Percentiles rank a stretch among this genome's conserved stretches.
Evolutionary conservation across 1,140 invertebrate genomes (phyloP).

Genomic region (Steinernema khuongi): DNA sequence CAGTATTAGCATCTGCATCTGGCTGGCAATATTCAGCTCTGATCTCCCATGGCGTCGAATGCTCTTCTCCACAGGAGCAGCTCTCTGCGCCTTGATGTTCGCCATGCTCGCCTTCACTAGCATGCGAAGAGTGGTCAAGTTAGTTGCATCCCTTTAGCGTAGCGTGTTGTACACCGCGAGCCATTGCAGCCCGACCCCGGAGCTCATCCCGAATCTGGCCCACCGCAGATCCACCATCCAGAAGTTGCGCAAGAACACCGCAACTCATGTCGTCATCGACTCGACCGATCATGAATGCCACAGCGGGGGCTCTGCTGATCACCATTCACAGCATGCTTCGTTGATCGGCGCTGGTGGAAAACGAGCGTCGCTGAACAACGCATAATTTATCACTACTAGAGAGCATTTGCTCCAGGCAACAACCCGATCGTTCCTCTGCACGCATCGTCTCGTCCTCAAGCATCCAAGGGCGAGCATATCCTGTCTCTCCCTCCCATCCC

Average conservation of each 20-base stretch:
- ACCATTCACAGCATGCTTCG: not conserved
- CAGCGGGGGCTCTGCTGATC: not conserved
- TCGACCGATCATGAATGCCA: slow-evolving; percentile 1
- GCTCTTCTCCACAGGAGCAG: slow-evolving; percentile 39
- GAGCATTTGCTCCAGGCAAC: too few relatives aligned
- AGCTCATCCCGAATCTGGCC: slow-evolving; percentile 30
- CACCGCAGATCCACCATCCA: slow-evolving; percentile 33
- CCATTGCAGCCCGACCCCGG: slow-evolving; percentile 24
- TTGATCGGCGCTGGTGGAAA: not conserved
- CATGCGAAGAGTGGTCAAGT: slow-evolving; percentile 33
- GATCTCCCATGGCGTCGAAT: slow-evolving; percentile 37
- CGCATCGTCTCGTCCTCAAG: too few relatives aligned
- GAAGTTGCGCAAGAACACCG: not conserved
- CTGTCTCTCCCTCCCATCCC: not conserved
- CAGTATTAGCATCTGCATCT: slow-evolving; percentile 42
- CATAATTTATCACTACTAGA: slow-evolving; percentile 17
- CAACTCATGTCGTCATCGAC: not conserved
- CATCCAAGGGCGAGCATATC: too few relatives aligned
- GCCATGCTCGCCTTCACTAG: slow-evolving; percentile 43
- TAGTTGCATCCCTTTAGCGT: not conserved
- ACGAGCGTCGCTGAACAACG: not conserved
- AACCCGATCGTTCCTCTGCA: too few relatives aligned
- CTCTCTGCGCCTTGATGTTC: slow-evolving; percentile 42
- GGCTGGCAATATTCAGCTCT: slow-evolving; percentile 39
- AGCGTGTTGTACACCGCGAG: not conserved